Base-by-base conservation (phyloP, 2,797 vertebrate genomes). In the Gallinago solitaria region DNA sequence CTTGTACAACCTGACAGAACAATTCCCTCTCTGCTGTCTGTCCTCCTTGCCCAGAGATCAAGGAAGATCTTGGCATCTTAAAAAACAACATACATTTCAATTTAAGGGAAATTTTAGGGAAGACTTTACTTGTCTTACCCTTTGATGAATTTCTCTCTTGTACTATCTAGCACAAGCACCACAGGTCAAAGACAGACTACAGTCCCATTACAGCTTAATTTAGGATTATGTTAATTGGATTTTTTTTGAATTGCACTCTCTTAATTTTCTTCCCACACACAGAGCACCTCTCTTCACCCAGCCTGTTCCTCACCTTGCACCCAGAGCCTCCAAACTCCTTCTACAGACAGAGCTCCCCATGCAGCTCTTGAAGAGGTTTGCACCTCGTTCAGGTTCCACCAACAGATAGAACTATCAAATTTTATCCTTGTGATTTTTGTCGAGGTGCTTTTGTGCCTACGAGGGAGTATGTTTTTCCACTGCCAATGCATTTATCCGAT, bases 401-500 rank as follows among this genome's bases (percentile, higher is more conserved):
- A 30, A 69, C 69, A 82, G 54, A n/a, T 9, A 64, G 12, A 84
- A 89, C 53, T 75, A 71, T 57, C 53, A 70, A 64, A 89, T 92
- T 89, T 87, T 28, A 84, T 59, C 67, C 65, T 5, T 67, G 43
- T 19, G 74, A 88, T 87, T 90, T 90, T 77, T 85, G 47, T 92
- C 41, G 75, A 74, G 83, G 83, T 89, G 57, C 50, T 95, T 95
- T 73, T 54, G 43, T 90, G 50, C 37, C 30, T 39, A 57, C 16
- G 17, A 68, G 12, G 45, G 45, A 77, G 12, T 75, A 60, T 3
- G 39, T 70, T 94, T 83, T 93, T 65, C 88, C 7, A 8, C 50
- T 92, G 86, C 75, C 73, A 87, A 25, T 78, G 50, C 41, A 91
- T 95, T 81, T 91, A 91, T 84, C 77, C 67, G 68, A n/a, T 3